Base-by-base conservation (phyloP, 2,888 invertebrate genomes). In the Drosophila putrida region DNA sequence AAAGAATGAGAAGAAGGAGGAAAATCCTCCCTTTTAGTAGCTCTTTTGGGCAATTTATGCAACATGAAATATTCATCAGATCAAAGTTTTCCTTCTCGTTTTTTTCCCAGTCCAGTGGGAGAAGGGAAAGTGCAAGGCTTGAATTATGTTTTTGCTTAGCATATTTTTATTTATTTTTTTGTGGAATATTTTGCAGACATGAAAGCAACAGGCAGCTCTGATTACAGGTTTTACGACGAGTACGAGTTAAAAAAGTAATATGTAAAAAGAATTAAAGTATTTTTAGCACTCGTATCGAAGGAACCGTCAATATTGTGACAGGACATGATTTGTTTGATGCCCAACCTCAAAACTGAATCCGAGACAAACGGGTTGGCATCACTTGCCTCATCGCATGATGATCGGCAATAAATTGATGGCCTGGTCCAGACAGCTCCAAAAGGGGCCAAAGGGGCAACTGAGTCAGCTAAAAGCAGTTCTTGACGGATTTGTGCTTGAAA, bases 41-140 rank as follows among this genome's bases (percentile, higher is more conserved):
- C 44, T 46, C 38, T 65, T 68, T 62, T 57, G 51, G 58, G 55
- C 63, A 85, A 82, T 77, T 85, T 82, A 80, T 77, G 85, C 80
- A 73, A 68, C 78, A 87, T 89, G 80, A 89, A 87, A 90, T 85
- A 89, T 90, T 88, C 88, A 88, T 79, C 75, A 76, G 78, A 80
- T 83, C 74, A 77, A 75, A 58, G 41, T 55, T 58, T 50, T 43
- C 9, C 57, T 35, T 25, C 1, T 20, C 20, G 20, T 20, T 11
- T 35, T 49, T 49, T 35, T n/a, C 13, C 4, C 4, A 6, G 11
- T 28, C 9, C 6, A 31, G 31, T n/a, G 15, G 20, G 54, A 15
- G n/a, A 35, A 20, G 13, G 6, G 33, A 35, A 35, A 53, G 44
- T 67, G 59, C 35, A 60, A 38, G 27, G 38, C 11, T 44, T n/a